Evolutionary conservation across 2,797 vertebrate genomes (phyloP).

Genomic region (Myiotriccus ornatus): DNA sequence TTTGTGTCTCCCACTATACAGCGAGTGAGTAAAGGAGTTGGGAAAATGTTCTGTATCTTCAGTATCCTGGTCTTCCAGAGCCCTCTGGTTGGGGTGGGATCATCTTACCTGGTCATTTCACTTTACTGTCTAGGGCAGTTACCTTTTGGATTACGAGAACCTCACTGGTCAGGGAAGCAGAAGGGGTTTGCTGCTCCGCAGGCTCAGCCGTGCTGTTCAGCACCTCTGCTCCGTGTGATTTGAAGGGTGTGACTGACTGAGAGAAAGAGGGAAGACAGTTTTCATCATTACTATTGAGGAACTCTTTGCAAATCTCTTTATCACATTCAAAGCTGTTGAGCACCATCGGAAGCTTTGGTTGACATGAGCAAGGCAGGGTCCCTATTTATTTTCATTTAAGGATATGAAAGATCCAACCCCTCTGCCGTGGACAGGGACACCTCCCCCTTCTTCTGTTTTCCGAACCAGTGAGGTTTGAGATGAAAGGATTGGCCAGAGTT

Average conservation of each 20-base stretch:
- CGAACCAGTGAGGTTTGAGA: constrained; percentile 77
- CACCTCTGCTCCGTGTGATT: neutral
- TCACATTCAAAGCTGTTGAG: neutral
- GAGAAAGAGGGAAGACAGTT: constrained; percentile 2
- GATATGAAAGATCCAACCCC: neutral
- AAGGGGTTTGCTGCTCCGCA: constrained; percentile 29
- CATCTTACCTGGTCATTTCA: constrained; percentile 81
- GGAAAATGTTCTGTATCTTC: constrained; percentile 84
- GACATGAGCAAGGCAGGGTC: constrained; percentile 33
- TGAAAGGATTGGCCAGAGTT: constrained; percentile 77
- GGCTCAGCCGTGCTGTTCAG: neutral
- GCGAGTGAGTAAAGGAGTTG: constrained; percentile 33
- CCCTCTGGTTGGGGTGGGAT: constrained; percentile 85
- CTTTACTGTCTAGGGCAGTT: constrained; percentile 78
- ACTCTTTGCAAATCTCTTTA: neutral
- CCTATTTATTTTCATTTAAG: constrained; percentile 71
- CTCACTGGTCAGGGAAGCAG: constrained; percentile 71
- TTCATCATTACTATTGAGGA: neutral
- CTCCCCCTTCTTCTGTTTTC: constrained; percentile 70
- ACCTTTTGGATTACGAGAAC: constrained; percentile 36
- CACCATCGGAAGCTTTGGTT: constrained; percentile 38
- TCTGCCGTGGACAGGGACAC: neutral
- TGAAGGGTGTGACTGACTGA: neutral
- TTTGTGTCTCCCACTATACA: constrained; percentile 67
- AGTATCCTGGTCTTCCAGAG: constrained; percentile 83